Conservation (phyloP, 2,113 vertebrate genomes). For the Opisthocomus hoazin region DNA sequence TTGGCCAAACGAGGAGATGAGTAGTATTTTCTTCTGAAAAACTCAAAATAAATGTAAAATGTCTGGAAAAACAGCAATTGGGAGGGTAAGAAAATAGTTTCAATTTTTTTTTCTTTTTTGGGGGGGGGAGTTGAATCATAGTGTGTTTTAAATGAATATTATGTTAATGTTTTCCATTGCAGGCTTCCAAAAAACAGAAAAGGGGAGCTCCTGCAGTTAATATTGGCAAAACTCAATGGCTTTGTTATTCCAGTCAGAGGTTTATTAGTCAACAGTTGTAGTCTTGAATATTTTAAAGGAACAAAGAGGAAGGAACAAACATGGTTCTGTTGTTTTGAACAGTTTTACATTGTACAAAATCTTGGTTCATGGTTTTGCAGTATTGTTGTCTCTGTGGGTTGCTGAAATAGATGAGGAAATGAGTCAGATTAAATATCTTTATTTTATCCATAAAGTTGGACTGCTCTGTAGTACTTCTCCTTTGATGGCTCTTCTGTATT, state of each 20-base stretch:
- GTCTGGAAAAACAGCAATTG: background rate
- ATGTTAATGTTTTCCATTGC: background rate
- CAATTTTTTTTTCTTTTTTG: background rate
- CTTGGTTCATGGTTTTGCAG: background rate
- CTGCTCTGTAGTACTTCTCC: background rate
- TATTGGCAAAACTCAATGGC: background rate
- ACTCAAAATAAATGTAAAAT: slow-evolving; percentile 6
- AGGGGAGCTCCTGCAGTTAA: background rate
- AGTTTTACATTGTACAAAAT: too few relatives aligned
- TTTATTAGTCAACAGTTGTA: background rate
- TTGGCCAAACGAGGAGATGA: background rate
- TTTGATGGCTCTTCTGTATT: background rate
- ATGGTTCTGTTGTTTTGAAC: background rate
- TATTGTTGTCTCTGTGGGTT: background rate
- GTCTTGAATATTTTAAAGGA: background rate
- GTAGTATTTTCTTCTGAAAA: background rate
- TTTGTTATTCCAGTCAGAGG: background rate
- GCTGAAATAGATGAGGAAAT: background rate
- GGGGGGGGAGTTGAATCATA: background rate
- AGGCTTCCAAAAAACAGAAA: background rate
- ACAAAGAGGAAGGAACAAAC: background rate
- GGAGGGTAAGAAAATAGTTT: slow-evolving; percentile 14
- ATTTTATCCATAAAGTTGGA: background rate
- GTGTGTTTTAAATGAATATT: background rate
- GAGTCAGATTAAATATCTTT: background rate